A percentile compares a stretch with the other conserved stretches of the same genome.
Evolutionary conservation across 37 sponge, comb jelly and placozoan genomes (phyloP).

Genomic region (Crambe crambe): DNA sequence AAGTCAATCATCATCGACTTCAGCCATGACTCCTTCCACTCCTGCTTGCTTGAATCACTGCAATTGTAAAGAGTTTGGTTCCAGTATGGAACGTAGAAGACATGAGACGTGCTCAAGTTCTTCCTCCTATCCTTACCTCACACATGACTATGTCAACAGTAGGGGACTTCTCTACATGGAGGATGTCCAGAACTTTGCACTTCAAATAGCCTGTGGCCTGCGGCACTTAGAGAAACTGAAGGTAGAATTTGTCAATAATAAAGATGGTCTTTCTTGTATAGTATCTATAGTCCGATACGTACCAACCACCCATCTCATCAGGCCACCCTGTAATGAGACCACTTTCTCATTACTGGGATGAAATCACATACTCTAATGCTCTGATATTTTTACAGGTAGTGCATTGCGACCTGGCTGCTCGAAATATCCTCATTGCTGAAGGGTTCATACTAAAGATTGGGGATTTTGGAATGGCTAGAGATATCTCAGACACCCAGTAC

Average conservation of each 20-base stretch:
- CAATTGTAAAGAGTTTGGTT: not conserved
- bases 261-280: too few species aligned
- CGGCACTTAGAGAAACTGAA: conserved; percentile 50
- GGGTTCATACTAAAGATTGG: conserved; percentile 70
- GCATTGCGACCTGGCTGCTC: conserved; percentile 79
- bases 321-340: too few species aligned
- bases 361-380: too few species aligned
- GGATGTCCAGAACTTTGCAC: conserved; percentile 75
- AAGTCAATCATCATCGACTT: not conserved
- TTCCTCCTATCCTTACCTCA: too few species aligned
- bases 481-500: conserved; percentile 26
- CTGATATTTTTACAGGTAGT: conserved; percentile 37
- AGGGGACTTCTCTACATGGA: conserved; percentile 49
- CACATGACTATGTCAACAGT: conserved; percentile 53
- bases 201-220: conserved; percentile 72
- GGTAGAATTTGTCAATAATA: conserved; percentile 13
- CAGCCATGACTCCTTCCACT: not conserved
- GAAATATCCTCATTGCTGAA: conserved; percentile 74
- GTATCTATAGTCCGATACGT: too few species aligned
- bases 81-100: not conserved
- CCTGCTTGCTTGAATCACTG: not conserved
- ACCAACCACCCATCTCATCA: too few species aligned
- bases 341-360: too few species aligned
- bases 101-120: too few species aligned
- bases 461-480: conserved; percentile 80